Percentiles rank a stretch among this genome's conserved stretches.
These are phyloP conservation scores for Synanthedon myopaeformis DNA, from an alignment of 2,888 invertebrate genomes.

Conservation along the genomic window DNA sequence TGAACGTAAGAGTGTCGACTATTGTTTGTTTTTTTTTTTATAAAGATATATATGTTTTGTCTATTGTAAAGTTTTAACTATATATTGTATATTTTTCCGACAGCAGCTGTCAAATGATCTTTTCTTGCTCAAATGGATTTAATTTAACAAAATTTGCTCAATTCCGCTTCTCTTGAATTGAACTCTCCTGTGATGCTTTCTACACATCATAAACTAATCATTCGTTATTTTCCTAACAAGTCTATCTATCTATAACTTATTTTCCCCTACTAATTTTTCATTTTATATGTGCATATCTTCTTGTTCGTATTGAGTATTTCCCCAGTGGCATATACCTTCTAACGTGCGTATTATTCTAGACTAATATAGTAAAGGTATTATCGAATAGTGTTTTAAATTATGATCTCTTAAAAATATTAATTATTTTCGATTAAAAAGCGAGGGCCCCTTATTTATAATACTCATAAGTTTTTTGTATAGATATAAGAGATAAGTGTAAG, in stretches of 20 bases:
- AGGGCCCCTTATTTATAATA: slow-evolving; percentile 65
- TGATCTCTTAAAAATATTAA: slow-evolving; percentile 72
- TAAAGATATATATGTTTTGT: slow-evolving; percentile 22
- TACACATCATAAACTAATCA: not conserved
- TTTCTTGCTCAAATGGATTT: slow-evolving; percentile 62
- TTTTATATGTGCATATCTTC: slow-evolving; percentile 14
- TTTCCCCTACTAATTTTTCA: slow-evolving; percentile 31
- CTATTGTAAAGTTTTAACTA: slow-evolving; percentile 15
- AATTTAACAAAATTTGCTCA: slow-evolving; percentile 67
- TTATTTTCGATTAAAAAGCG: slow-evolving; percentile 55
- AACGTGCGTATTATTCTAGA: slow-evolving; percentile 54
- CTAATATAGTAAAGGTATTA: slow-evolving; percentile 59
- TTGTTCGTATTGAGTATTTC: slow-evolving; percentile 19
- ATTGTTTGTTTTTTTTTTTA: slow-evolving; percentile 32
- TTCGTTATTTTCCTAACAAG: not conserved
- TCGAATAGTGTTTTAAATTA: slow-evolving; percentile 60
- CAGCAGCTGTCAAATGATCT: slow-evolving; percentile 46
- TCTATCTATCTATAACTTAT: slow-evolving; percentile 4
- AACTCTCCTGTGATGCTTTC: slow-evolving; percentile 1
- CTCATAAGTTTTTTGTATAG: slow-evolving; percentile 64
- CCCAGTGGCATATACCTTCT: slow-evolving; percentile 58
- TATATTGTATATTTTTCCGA: slow-evolving; percentile 35
- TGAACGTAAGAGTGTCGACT: slow-evolving; percentile 50
- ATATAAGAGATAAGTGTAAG: slow-evolving; percentile 32
- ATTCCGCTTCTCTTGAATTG: slow-evolving; percentile 29